Evolutionary conservation across 2,888 invertebrate genomes (phyloP).

Genomic region (Habroteleia sp.): DNA sequence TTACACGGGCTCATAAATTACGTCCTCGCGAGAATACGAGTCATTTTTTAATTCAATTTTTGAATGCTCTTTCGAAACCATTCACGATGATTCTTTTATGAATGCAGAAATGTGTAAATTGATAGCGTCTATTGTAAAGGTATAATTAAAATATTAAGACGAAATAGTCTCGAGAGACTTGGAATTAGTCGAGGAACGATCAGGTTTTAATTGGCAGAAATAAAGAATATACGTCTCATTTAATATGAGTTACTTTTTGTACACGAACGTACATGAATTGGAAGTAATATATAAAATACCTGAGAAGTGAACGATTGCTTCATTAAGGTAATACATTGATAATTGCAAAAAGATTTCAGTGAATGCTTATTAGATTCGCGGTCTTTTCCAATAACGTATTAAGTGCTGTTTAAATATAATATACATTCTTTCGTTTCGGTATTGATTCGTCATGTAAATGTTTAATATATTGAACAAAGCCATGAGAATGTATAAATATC

Average conservation of each 20-base stretch:
- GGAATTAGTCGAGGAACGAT: slow-evolving; percentile 31
- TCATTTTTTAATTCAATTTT: slow-evolving; percentile 34
- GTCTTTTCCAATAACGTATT: too few species aligned
- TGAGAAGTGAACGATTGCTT: slow-evolving; percentile 12
- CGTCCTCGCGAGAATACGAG: slow-evolving; percentile 12
- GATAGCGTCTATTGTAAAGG: neutral
- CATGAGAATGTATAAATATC: too few species aligned
- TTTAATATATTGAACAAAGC: too few species aligned
- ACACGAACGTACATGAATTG: slow-evolving; percentile 16
- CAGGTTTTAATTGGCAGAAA: slow-evolving; percentile 18
- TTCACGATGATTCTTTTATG: slow-evolving; percentile 21
- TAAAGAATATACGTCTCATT: slow-evolving; percentile 27
- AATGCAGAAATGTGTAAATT: neutral
- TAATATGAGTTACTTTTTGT: slow-evolving; percentile 14
- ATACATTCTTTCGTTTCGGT: too few species aligned
- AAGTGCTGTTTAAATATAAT: too few species aligned
- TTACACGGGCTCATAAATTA: slow-evolving; percentile 46
- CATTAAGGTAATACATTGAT: slow-evolving; percentile 32
- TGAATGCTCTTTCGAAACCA: slow-evolving; percentile 15
- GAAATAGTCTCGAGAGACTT: slow-evolving; percentile 27
- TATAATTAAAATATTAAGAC: slow-evolving; percentile 40
- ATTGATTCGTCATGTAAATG: too few species aligned
- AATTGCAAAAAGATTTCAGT: slow-evolving; percentile 1
- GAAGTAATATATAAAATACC: slow-evolving; percentile 4
- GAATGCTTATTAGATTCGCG: too few species aligned